Evolutionary conservation across 1,140 invertebrate species (phyloP).

Genomic region (Aleiodes sp.): DNA sequence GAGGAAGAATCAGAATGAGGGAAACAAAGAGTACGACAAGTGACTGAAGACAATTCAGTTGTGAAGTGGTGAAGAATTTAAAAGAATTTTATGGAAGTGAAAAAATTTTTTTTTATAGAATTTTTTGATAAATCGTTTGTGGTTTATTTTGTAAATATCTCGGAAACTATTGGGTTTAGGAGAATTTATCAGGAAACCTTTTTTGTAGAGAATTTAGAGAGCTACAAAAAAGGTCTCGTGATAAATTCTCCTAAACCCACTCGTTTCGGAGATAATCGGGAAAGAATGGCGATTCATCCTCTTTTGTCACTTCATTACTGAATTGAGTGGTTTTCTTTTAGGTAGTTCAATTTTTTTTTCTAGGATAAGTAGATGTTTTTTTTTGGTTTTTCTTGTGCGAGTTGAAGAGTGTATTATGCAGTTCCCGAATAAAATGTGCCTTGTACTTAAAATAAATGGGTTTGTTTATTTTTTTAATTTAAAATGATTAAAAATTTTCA

Average conservation of each 20-base stretch:
- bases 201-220: no score
- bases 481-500: background rate
- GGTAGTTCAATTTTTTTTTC: background rate
- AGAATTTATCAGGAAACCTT: no score
- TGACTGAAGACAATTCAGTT: slow-evolving; percentile 4
- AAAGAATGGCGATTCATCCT: no score
- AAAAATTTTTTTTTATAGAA: background rate
- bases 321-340: no score
- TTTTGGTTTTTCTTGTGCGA: background rate
- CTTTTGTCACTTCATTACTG: no score
- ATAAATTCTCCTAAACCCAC: no score
- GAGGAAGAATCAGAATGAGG: slow-evolving; percentile 58
- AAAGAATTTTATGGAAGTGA: background rate
- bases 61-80: background rate
- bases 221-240: no score
- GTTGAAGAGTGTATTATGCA: background rate
- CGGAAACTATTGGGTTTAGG: no score
- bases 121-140: background rate
- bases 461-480: slow-evolving; percentile 1
- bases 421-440: slow-evolving; percentile 9
- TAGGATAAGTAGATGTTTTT: no score
- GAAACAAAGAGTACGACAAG: slow-evolving; percentile 49
- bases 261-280: no score
- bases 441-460: background rate
- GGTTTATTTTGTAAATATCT: no score